phyloP scores from a whole-genome alignment of 2,888 invertebrate species.

The Meliscaeva auricollis region DNA sequence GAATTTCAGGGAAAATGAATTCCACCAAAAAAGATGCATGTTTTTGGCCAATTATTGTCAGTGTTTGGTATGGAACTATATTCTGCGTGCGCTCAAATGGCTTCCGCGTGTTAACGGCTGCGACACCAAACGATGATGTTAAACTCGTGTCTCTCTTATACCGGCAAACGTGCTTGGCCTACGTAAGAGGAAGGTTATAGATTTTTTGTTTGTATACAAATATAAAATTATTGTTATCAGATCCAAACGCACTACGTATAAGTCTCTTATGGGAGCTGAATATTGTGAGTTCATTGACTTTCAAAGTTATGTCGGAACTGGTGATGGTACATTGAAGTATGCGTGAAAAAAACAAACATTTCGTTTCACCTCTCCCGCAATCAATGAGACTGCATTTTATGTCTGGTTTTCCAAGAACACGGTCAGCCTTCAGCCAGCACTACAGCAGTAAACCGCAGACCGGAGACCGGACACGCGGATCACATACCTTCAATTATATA shows the following conservation, averaged over 20 bases:
- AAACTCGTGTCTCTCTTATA: constrained; percentile 36
- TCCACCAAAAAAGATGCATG: constrained; percentile 30
- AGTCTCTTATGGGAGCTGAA: neutral
- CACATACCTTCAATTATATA: constrained; percentile 43
- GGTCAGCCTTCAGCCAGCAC: too few species aligned
- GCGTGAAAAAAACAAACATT: constrained; percentile 26
- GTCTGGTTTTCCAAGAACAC: constrained; percentile 46
- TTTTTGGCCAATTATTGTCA: constrained; percentile 31
- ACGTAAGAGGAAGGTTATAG: constrained; percentile 52
- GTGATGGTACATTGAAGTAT: constrained; percentile 40
- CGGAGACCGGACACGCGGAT: constrained; percentile 40
- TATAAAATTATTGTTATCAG: constrained; percentile 50
- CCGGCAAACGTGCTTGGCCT: constrained; percentile 68
- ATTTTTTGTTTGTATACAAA: constrained; percentile 17
- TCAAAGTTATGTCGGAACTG: constrained; percentile 44
- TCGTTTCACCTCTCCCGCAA: neutral
- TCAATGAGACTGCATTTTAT: constrained; percentile 45
- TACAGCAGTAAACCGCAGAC: constrained; percentile 24
- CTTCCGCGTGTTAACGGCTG: constrained; percentile 57
- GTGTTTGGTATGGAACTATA: constrained; percentile 9
- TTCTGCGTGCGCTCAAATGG: constrained; percentile 15
- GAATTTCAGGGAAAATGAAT: constrained; percentile 17
- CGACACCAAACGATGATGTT: constrained; percentile 31
- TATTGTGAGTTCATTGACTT: constrained; percentile 60
- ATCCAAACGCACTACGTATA: constrained; percentile 28